These are phyloP conservation scores for Slavum lentiscoides DNA, from an alignment of 2,888 invertebrate genomes.

Conservation along the genomic window DNA sequence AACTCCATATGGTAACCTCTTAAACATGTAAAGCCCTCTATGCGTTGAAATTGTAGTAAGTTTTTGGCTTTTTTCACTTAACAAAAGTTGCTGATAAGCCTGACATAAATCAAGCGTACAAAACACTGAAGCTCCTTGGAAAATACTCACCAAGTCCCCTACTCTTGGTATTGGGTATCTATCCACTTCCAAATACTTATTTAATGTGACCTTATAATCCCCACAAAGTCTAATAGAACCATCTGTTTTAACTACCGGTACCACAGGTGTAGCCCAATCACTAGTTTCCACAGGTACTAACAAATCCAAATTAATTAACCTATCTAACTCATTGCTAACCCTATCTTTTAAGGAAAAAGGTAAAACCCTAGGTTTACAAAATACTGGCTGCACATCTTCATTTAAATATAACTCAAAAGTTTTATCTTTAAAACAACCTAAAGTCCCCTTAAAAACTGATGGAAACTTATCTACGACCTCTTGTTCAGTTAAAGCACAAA, in stretches of 20 bases:
- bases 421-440: not conserved
- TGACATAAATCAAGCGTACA: constrained; percentile 57
- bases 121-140: constrained; percentile 16
- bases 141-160: constrained; percentile 54
- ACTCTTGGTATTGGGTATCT: constrained; percentile 56
- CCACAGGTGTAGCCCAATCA: constrained; percentile 58
- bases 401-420: constrained; percentile 8
- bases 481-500: no score
- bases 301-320: constrained; percentile 54
- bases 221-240: constrained; percentile 56
- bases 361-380: constrained; percentile 56
- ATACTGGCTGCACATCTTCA: constrained; percentile 21
- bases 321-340: no score
- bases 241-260: constrained; percentile 57
- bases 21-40: constrained; percentile 58
- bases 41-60: constrained; percentile 58
- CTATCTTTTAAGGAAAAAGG: no score
- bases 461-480: constrained; percentile 1
- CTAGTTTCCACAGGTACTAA: constrained; percentile 55
- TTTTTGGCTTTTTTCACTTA: constrained; percentile 57
- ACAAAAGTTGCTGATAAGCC: constrained; percentile 59
- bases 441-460: not conserved
- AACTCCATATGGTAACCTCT: constrained; percentile 58
- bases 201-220: not conserved
- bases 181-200: constrained; percentile 1